These are phyloP conservation scores for Stegophylla sp. DNA, from an alignment of 2,888 invertebrate species.

Conservation along the genomic window DNA sequence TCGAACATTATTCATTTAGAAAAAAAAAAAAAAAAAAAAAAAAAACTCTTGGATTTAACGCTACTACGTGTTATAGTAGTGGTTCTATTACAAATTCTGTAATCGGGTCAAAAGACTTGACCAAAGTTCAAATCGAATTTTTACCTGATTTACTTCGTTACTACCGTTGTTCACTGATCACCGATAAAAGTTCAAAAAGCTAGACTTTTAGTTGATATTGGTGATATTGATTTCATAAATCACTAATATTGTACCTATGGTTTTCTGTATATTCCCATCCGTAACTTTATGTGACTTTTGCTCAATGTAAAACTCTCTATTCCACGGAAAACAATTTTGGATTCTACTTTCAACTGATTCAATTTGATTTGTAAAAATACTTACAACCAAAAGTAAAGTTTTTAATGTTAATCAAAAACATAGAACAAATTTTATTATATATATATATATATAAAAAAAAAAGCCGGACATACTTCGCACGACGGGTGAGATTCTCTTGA, in stretches of 20 bases:
- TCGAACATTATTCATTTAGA: conserved; percentile 18
- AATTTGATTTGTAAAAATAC: no score
- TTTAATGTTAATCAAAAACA: no score
- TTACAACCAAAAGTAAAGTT: no score
- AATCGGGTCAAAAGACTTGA: not conserved
- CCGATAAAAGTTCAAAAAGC: not conserved
- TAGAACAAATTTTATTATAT: no score
- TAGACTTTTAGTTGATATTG: not conserved
- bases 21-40: no score
- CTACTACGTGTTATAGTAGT: not conserved
- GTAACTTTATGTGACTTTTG: not conserved
- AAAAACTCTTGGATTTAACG: not conserved
- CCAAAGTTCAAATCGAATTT: conserved; percentile 12
- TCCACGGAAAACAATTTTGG: no score
- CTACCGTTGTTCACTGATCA: not conserved
- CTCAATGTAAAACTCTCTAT: not conserved
- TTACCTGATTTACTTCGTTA: not conserved
- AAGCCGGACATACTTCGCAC: no score
- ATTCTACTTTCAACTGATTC: no score
- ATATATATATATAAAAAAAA: no score
- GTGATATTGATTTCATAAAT: not conserved
- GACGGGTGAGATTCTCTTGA: no score
- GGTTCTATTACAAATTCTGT: not conserved
- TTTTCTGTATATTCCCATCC: not conserved
- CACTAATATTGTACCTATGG: not conserved